Percentiles rank a stretch among this genome's conserved stretches.
Evolutionary conservation across 2,888 invertebrate species (phyloP).

Genomic region (Mythimna vitellina): DNA sequence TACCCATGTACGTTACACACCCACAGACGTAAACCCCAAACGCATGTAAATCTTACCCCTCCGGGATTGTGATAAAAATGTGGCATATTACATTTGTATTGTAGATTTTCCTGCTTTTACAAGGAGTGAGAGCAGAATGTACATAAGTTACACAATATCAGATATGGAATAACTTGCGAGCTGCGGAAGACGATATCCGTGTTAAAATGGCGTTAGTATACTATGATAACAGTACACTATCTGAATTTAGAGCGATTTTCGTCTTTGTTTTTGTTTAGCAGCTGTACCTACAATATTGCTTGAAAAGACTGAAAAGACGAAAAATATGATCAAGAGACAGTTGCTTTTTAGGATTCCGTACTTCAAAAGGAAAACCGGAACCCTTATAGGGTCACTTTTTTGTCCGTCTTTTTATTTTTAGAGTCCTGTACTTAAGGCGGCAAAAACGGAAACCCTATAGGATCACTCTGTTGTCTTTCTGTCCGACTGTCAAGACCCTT

Average conservation of each 20-base stretch:
- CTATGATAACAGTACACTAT: conserved; percentile 12
- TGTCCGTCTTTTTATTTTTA: no score
- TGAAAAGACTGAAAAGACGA: not conserved
- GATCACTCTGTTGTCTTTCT: no score
- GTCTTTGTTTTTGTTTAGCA: not conserved
- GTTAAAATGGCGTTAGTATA: conserved; percentile 20
- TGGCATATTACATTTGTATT: conserved; percentile 50
- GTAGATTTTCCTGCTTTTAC: conserved; percentile 34
- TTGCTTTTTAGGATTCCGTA: no score
- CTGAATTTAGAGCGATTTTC: not conserved
- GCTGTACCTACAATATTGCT: no score
- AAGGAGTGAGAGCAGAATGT: conserved; percentile 25
- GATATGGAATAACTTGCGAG: conserved; percentile 24
- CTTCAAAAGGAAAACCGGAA: no score
- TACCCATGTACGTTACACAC: conserved; percentile 3
- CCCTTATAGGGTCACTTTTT: no score
- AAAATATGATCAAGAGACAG: no score
- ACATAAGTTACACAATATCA: conserved; percentile 39
- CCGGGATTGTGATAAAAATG: conserved; percentile 36
- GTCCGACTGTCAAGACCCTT: no score
- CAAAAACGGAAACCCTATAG: no score
- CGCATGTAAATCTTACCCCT: conserved; percentile 49
- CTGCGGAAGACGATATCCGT: conserved; percentile 19
- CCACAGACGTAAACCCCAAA: conserved; percentile 34
- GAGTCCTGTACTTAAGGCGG: no score